Evolutionary conservation across 2,888 invertebrate genomes (phyloP).

Genomic region (Mactromeris polynyma): DNA sequence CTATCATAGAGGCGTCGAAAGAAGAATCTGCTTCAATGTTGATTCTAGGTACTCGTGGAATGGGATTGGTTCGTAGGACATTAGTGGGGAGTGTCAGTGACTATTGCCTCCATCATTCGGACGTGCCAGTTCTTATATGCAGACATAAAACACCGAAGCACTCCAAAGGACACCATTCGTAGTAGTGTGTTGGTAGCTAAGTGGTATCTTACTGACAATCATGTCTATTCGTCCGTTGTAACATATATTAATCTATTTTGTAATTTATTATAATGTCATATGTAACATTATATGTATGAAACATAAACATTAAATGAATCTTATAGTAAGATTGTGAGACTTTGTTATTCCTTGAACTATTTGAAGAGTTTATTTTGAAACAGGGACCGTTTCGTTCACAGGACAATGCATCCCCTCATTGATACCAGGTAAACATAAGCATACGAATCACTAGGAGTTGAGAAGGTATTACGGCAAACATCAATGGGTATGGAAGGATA

Average conservation of each 20-base stretch:
- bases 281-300: no score
- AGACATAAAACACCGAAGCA: constrained; percentile 45
- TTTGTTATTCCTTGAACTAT: no score
- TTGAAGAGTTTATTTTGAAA: no score
- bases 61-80: constrained; percentile 66
- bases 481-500: no score
- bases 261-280: no score
- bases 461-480: no score
- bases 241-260: not conserved
- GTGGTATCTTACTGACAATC: constrained; percentile 4
- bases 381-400: no score
- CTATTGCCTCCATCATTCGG: constrained; percentile 65
- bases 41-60: constrained; percentile 67
- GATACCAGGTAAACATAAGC: no score
- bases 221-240: not conserved
- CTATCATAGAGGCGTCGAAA: constrained; percentile 62
- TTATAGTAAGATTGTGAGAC: no score
- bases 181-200: not conserved
- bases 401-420: no score
- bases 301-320: no score
- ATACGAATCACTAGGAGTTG: no score
- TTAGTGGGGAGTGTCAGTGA: constrained; percentile 72
- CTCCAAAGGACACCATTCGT: constrained; percentile 9
- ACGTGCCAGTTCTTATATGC: constrained; percentile 68
- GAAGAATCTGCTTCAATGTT: constrained; percentile 65